These are phyloP conservation scores for Drosophila acutilabella DNA, from an alignment of 2,888 invertebrate genomes.

Conservation along the genomic window DNA sequence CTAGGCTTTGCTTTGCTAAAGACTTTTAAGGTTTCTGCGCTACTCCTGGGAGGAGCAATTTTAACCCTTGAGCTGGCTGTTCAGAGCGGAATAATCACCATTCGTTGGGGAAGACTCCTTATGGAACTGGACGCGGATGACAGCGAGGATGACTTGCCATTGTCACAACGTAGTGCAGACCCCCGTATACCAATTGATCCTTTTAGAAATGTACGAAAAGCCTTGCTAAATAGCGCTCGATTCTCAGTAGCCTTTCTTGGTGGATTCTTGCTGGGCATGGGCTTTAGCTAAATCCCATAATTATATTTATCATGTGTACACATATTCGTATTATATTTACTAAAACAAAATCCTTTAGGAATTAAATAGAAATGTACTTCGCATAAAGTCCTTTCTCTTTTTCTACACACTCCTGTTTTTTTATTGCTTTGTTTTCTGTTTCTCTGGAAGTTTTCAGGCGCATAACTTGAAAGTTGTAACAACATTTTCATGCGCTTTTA, in stretches of 20 bases:
- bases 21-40: constrained; percentile 36
- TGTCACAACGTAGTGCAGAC: background rate
- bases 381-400: background rate
- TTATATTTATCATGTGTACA: background rate
- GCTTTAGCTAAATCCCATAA: constrained; percentile 36
- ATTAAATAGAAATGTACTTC: constrained; percentile 17
- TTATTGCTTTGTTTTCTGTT: background rate
- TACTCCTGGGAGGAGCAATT: constrained; percentile 27
- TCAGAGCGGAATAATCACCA: constrained; percentile 30
- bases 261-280: constrained; percentile 61
- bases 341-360: constrained; percentile 13
- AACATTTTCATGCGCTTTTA: constrained; percentile 81
- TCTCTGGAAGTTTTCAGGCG: constrained; percentile 55
- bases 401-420: background rate
- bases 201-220: constrained; percentile 1
- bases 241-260: constrained; percentile 52
- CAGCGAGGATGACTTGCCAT: background rate
- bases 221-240: constrained; percentile 32
- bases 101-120: constrained; percentile 4
- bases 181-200: background rate
- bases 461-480: constrained; percentile 75
- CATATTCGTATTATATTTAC: constrained; percentile 1
- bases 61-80: constrained; percentile 44
- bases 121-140: background rate
- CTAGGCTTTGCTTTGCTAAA: constrained; percentile 45